A percentile compares a stretch with the other conserved stretches of the same genome.
These are phyloP conservation scores for Osmerus mordax DNA, from an alignment of 2,113 vertebrate genomes.

Conservation along the genomic window DNA sequence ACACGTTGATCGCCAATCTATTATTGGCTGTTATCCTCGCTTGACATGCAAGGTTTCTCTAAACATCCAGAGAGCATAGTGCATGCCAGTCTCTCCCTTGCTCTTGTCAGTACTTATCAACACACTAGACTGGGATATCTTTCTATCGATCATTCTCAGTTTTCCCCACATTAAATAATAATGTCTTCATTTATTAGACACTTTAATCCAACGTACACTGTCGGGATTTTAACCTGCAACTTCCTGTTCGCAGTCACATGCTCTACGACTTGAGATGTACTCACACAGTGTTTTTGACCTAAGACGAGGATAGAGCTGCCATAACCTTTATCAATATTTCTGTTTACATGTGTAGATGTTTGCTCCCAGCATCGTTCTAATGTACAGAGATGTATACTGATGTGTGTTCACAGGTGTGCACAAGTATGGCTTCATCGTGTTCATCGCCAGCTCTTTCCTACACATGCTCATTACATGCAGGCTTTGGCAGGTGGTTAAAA, in stretches of 20 bases:
- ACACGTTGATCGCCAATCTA: neutral
- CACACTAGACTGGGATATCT: no score
- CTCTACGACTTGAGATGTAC: neutral
- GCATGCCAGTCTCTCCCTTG: no score
- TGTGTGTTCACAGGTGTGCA: slow-evolving; percentile 76
- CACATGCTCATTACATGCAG: slow-evolving; percentile 89
- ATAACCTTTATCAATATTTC: no score
- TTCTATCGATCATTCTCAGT: no score
- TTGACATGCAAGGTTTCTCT: neutral
- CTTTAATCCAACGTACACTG: no score
- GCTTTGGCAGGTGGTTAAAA: slow-evolving; percentile 85
- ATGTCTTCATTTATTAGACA: no score
- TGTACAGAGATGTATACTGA: neutral
- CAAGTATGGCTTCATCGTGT: slow-evolving; percentile 82
- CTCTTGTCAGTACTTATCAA: no score
- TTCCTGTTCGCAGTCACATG: no score
- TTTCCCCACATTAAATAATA: no score
- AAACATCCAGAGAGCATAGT: no score
- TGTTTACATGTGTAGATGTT: neutral
- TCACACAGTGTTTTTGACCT: neutral
- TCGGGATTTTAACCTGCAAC: no score
- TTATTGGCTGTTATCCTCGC: neutral
- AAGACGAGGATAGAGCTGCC: no score
- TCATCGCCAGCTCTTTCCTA: slow-evolving; percentile 78
- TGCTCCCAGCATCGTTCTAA: neutral